These are phyloP conservation scores for Acrocephalus kingi DNA, from an alignment of 2,113 vertebrate species.

Conservation along the genomic window DNA sequence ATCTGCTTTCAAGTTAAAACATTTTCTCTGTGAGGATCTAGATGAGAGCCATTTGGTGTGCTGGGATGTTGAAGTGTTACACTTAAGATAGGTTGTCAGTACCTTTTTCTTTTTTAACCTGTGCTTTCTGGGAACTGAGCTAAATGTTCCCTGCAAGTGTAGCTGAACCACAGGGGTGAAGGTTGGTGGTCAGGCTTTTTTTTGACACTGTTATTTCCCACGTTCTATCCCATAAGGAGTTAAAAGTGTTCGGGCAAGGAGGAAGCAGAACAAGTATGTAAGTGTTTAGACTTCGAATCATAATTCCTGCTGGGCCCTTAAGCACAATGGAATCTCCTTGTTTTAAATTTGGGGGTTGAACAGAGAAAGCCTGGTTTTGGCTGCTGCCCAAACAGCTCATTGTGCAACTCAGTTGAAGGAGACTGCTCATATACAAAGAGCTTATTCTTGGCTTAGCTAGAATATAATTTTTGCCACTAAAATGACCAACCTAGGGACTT, in stretches of 20 bases:
- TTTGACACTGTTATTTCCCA: neutral
- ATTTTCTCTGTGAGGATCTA: neutral
- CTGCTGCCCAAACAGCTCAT: slow-evolving; percentile 70
- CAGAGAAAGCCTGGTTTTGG: slow-evolving; percentile 68
- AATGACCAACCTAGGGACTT: slow-evolving; percentile 70
- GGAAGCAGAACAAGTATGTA: slow-evolving; percentile 60
- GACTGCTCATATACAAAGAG: slow-evolving; percentile 71
- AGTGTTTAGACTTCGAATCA: slow-evolving; percentile 64
- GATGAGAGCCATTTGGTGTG: neutral
- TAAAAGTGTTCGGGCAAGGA: slow-evolving; percentile 53
- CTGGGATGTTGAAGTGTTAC: neutral
- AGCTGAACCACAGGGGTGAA: neutral
- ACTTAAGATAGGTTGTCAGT: neutral
- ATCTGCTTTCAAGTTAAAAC: neutral
- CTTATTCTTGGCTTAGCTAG: slow-evolving; percentile 75
- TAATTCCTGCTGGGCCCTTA: slow-evolving; percentile 63
- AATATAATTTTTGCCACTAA: slow-evolving; percentile 74
- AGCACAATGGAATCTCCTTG: slow-evolving; percentile 72
- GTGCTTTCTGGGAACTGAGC: neutral
- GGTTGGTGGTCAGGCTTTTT: neutral
- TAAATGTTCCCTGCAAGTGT: neutral
- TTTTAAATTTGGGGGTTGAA: slow-evolving; percentile 71
- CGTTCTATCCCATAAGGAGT: slow-evolving; percentile 19
- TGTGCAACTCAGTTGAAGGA: slow-evolving; percentile 69
- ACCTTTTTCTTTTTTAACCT: neutral